phyloP scores from a whole-genome alignment of 2,797 vertebrate genomes.

The Picus viridis region DNA sequence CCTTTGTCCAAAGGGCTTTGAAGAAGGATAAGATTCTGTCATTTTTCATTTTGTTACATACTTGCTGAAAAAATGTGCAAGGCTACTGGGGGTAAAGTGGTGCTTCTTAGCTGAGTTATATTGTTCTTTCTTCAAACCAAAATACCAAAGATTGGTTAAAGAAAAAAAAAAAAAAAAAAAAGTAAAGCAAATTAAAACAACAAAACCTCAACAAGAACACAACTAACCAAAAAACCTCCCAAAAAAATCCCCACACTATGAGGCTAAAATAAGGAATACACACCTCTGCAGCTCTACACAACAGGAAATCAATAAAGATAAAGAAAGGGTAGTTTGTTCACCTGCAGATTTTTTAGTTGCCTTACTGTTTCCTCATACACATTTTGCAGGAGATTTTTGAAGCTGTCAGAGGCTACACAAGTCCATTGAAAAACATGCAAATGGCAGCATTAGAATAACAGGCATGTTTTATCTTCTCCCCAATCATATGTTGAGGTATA shows the following conservation, averaged over 20 bases:
- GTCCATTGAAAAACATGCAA: neutral
- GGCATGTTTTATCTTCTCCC: neutral
- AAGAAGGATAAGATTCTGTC: neutral
- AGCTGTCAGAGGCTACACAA: neutral
- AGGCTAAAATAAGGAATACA: neutral
- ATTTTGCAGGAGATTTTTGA: constrained; percentile 33
- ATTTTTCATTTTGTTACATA: constrained; percentile 11
- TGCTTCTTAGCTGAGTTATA: neutral
- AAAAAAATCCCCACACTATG: neutral
- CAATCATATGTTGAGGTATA: neutral
- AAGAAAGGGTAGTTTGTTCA: neutral
- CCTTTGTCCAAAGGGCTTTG: neutral
- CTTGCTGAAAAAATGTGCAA: constrained; percentile 11
- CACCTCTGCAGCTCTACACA: neutral
- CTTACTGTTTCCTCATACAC: neutral
- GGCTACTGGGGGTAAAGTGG: neutral
- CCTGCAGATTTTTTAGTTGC: neutral
- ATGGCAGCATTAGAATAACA: neutral
- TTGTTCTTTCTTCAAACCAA: neutral
- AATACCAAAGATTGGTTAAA: neutral
- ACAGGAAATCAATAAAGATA: neutral
- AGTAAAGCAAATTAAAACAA: no score
- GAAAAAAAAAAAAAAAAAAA: neutral
- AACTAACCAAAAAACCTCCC: neutral
- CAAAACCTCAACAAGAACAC: no score